Evolutionary conservation across 2,888 invertebrate genomes (phyloP).

Genomic region (Autographa gamma): DNA sequence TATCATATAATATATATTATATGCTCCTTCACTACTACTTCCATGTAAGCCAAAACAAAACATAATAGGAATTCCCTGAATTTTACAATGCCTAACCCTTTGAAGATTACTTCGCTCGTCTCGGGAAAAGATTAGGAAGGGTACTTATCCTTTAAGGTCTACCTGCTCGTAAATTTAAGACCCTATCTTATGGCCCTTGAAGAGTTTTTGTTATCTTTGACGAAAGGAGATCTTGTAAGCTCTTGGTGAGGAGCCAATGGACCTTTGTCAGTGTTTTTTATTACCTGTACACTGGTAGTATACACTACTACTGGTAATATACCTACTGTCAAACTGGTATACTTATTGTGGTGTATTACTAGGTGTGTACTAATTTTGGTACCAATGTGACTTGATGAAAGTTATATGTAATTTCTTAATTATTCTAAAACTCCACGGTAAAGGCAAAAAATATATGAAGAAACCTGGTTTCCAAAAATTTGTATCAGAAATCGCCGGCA

Average conservation of each 20-base stretch:
- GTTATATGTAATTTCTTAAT: too few species aligned
- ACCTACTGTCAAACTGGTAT: background rate
- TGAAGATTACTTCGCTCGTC: constrained; percentile 31
- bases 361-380: background rate
- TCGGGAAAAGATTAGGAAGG: constrained; percentile 26
- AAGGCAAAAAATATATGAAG: too few species aligned
- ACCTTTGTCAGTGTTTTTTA: background rate
- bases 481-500: too few species aligned
- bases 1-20: too few species aligned
- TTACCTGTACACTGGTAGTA: too few species aligned
- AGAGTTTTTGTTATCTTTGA: constrained; percentile 40
- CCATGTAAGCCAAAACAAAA: constrained; percentile 16
- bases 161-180: constrained; percentile 28
- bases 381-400: too few species aligned
- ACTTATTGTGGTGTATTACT: background rate
- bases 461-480: too few species aligned
- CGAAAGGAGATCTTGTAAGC: constrained; percentile 16
- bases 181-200: constrained; percentile 17
- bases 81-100: constrained; percentile 36
- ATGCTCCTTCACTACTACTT: constrained; percentile 15
- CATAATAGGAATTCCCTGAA: constrained; percentile 29
- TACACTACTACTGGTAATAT: too few species aligned
- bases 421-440: too few species aligned
- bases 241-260: constrained; percentile 6
- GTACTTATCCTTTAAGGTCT: constrained; percentile 34